Base-by-base conservation (phyloP, 2,888 invertebrate species). In the Nephrotoma appendiculata region DNA sequence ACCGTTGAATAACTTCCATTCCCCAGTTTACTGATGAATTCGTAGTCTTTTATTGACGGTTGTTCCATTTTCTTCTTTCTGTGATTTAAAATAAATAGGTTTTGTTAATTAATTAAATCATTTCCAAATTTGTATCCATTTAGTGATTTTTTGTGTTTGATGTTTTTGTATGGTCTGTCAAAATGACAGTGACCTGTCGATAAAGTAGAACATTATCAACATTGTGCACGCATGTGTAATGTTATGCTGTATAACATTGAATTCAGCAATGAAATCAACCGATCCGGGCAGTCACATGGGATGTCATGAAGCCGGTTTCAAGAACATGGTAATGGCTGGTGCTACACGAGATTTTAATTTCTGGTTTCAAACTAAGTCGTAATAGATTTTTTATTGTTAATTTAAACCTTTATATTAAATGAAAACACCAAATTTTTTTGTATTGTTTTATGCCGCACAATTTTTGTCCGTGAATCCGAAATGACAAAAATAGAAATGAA, bases 1-100 rank as follows among this genome's bases (percentile, higher is more conserved):
- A 98, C 97, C 0, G 95, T 95, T 0, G 97, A 96, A 91, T 96
- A 97, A 88, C 96, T 96, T 1, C 97, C 97, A 19, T 94, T 93
- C 0, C 97, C 97, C 9, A 97, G 93, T 91, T 95, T 95, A 89
- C 95, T 95, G 4, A 95, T 93, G 86, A 96, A 92, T 19, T 95
- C 93, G 89, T 95, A 96, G 84, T 95, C 95, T 86, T 94, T 94
- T 88, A 95, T 93, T 41, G 41, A 43, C 9, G 84, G 84, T 71
- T 31, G 71, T 11, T 71, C 71, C 71, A 71, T 71, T 71, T 71
- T 71, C 11, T 71, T 31, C 9, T 71, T 71, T 71, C 71, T 71
- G 9, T 7, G 11, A 71, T 31, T 57, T 71, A 71, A 71, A 71
- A 71, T 19, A 57, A 71, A 71, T 19, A 57, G 15, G 1, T 31